A percentile compares a stretch with the other conserved stretches of the same genome.
Evolutionary conservation across 2,113 vertebrate genomes (phyloP).

Genomic region (Cranoglanis bouderius): DNA sequence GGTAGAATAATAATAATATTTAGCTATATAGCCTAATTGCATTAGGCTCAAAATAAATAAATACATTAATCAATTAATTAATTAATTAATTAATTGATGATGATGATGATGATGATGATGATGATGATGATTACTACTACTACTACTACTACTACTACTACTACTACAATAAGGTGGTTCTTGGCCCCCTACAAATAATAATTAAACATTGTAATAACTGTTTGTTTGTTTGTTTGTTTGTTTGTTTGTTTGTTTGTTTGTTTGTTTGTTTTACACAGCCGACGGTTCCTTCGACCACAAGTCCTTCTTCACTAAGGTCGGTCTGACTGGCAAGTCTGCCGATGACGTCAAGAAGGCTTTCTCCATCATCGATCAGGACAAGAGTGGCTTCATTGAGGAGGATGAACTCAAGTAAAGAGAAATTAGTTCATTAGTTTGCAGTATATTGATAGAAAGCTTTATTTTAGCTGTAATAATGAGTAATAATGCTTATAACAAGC

Average conservation of each 20-base stretch:
- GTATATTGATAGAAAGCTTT: too few relatives aligned
- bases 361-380: constrained; percentile 82
- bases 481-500: neutral
- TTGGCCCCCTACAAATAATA: neutral
- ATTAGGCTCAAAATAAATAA: neutral
- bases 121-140: too few relatives aligned
- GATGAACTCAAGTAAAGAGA: constrained; percentile 79
- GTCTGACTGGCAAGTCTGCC: constrained; percentile 70
- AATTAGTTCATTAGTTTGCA: neutral
- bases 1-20: constrained; percentile 63
- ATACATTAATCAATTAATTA: neutral
- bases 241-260: constrained; percentile 31
- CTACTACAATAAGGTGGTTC: neutral
- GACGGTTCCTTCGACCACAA: constrained; percentile 78
- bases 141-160: neutral
- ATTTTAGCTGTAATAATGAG: neutral
- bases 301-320: constrained; percentile 76
- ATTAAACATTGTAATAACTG: neutral
- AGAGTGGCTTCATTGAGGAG: constrained; percentile 82
- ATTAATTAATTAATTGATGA: neutral
- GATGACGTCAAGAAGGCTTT: constrained; percentile 79
- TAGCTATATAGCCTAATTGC: neutral
- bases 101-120: too few relatives aligned
- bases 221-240: constrained; percentile 44
- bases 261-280: constrained; percentile 63